Evolutionary conservation across 2,113 vertebrate species (phyloP).

Genomic region (Grantiella picta): DNA sequence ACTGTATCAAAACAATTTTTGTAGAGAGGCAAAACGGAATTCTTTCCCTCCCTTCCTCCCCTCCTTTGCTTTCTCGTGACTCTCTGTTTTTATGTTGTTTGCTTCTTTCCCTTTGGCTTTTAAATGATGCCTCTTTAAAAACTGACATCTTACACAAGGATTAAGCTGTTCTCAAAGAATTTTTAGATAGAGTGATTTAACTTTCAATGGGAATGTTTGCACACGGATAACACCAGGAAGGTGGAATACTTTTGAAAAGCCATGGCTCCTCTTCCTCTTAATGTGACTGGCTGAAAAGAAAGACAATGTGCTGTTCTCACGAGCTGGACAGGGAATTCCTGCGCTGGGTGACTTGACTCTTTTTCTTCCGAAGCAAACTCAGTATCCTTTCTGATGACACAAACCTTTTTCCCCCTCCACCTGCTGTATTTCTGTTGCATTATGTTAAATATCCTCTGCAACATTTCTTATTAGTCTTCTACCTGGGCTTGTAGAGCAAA

Average conservation of each 20-base stretch:
- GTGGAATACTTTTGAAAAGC: neutral
- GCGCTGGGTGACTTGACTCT: neutral
- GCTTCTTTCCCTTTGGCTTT: neutral
- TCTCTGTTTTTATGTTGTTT: neutral
- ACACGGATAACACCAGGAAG: neutral
- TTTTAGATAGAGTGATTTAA: neutral
- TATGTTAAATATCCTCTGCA: neutral
- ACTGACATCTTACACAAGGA: neutral
- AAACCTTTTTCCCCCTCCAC: neutral
- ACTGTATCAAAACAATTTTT: constrained; percentile 50
- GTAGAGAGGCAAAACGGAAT: neutral
- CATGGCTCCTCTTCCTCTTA: neutral
- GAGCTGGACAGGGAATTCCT: neutral
- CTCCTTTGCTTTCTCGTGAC: neutral
- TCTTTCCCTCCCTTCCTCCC: neutral
- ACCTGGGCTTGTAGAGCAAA: neutral
- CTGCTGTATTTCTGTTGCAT: neutral
- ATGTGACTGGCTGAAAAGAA: neutral
- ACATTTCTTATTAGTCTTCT: neutral
- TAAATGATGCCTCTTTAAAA: neutral
- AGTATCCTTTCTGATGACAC: neutral
- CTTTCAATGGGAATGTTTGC: neutral
- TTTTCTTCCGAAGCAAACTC: neutral
- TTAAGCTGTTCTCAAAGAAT: neutral
- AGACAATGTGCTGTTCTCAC: fast-evolving